These are phyloP conservation scores for Pantherophis alleghaniensis DNA, from an alignment of 2,797 vertebrate genomes.

Conservation along the genomic window DNA sequence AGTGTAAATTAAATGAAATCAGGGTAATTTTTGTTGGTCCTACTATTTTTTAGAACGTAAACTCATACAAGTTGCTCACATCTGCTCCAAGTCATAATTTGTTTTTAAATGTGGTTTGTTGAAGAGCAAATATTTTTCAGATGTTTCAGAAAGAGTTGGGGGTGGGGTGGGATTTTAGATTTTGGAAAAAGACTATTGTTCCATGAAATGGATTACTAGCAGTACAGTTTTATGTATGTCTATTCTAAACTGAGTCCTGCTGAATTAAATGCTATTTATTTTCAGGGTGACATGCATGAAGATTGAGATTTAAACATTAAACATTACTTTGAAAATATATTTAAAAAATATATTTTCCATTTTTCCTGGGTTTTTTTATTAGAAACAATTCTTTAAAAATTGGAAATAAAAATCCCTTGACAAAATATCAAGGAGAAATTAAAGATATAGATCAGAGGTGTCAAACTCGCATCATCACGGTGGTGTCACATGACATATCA, in stretches of 20 bases:
- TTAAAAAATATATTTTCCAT: background rate
- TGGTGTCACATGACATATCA: too few species aligned
- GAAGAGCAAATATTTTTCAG: background rate
- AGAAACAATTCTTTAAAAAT: background rate
- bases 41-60: background rate
- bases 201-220: background rate
- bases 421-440: background rate
- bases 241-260: background rate
- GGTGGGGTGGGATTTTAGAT: background rate
- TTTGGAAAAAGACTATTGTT: background rate
- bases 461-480: too few species aligned
- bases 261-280: background rate
- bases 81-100: background rate
- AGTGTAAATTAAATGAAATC: background rate
- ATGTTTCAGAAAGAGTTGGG: background rate
- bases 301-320: background rate
- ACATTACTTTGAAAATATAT: background rate
- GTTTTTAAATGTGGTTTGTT: background rate
- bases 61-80: background rate
- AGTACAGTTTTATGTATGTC: background rate
- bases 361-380: background rate
- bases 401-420: background rate
- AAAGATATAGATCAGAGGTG: background rate
- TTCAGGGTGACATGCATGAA: background rate
- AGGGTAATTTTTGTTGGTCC: background rate